phyloP scores from a whole-genome alignment of 2,113 vertebrate species.

The Lamprotornis superbus region DNA sequence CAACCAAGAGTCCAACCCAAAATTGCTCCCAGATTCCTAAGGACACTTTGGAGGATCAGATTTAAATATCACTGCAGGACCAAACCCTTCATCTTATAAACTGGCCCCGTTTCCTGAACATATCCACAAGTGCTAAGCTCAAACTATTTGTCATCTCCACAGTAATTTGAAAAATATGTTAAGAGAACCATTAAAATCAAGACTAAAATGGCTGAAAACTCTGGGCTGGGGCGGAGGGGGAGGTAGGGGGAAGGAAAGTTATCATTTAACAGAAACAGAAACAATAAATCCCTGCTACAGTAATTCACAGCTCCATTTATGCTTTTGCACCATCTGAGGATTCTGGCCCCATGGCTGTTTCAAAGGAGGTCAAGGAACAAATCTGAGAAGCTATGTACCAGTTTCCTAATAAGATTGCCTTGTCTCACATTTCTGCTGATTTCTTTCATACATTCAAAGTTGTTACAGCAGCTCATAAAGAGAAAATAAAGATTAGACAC shows the following conservation, averaged over 20 bases:
- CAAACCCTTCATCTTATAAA: background rate
- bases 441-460: slow-evolving; percentile 55
- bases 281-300: background rate
- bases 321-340: slow-evolving; percentile 2
- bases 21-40: background rate
- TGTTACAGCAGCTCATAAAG: slow-evolving; percentile 58
- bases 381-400: slow-evolving; percentile 13
- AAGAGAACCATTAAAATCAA: background rate
- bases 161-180: slow-evolving; percentile 9
- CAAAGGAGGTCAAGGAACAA: slow-evolving; percentile 50
- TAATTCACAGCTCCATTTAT: background rate
- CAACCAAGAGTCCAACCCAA: background rate
- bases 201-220: slow-evolving; percentile 23
- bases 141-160: background rate
- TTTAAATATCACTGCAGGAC: background rate
- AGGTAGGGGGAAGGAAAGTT: background rate
- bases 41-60: background rate
- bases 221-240: rapidly evolving
- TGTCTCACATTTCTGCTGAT: slow-evolving; percentile 52
- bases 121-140: background rate
- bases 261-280: background rate
- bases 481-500: slow-evolving; percentile 62
- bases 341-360: background rate
- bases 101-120: background rate
- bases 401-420: slow-evolving; percentile 47